A percentile compares a stretch with the other conserved stretches of the same genome.
Evolutionary conservation across 1,140 invertebrate species (phyloP).

Genomic region (Drosophila tropicalis): DNA sequence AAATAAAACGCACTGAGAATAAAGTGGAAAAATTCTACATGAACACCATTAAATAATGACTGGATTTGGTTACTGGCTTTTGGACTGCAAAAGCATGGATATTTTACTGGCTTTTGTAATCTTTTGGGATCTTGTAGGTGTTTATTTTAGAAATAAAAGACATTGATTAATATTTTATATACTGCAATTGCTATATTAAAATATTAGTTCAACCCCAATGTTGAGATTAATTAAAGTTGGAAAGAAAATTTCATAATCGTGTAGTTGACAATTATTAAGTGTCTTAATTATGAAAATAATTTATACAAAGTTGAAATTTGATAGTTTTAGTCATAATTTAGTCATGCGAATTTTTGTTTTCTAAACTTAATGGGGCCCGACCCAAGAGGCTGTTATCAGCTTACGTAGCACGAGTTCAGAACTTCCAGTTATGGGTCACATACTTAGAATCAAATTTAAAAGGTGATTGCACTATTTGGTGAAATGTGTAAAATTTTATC

Average conservation of each 20-base stretch:
- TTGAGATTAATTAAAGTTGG: neutral
- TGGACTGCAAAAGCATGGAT: no score
- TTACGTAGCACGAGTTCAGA: neutral
- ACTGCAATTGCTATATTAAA: no score
- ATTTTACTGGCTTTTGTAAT: no score
- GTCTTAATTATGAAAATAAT: neutral
- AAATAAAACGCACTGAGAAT: neutral
- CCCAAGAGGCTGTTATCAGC: slow-evolving; percentile 24
- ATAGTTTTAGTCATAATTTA: neutral
- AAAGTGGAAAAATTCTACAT: no score
- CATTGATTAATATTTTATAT: no score
- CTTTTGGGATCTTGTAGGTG: no score
- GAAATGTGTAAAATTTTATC: slow-evolving; percentile 10
- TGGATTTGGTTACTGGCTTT: no score
- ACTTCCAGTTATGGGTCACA: neutral
- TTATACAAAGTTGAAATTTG: slow-evolving; percentile 1
- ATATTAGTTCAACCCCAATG: no score
- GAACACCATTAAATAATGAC: no score
- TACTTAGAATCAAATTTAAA: slow-evolving; percentile 3
- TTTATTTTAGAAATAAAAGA: no score
- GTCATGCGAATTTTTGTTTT: slow-evolving; percentile 11
- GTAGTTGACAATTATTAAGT: neutral
- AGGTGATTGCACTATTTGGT: slow-evolving; percentile 25
- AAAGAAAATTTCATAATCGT: neutral
- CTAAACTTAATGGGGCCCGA: slow-evolving; percentile 15